Evolutionary conservation across 2,113 vertebrate species (phyloP), one percentile per base, ranked within the genome.

Genomic region (Panthera leo): DNA sequence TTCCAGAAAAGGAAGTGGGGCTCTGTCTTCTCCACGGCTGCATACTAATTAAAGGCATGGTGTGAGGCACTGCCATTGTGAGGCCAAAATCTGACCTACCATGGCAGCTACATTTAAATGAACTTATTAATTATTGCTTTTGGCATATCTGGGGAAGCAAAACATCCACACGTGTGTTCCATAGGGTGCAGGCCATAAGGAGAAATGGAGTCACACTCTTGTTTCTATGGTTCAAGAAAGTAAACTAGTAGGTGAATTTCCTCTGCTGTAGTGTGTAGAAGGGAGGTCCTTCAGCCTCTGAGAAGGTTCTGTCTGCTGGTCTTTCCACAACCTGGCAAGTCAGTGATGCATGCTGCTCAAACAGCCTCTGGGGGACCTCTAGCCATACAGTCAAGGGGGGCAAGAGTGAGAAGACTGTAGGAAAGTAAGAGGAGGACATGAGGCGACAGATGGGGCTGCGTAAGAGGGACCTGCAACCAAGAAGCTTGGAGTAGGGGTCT

Each of bases 1-100:
- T 95, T 93, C 65, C 95, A 93, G 92, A 80, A 95, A 97, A 94
- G 94, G 91, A 92, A 92, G 93, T 55, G 18, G 84, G 71, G 42
- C 70, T 91, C 75, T 73, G 71, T 91, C 79, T 95, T 58, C 84
- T 39, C 70, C 3, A 1, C 2, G 90, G 75, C 84, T 90, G 61
- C n/a, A 51, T 89, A 48, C 92, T 96, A 95, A 96, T 94, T 53
- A 94, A 78, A 97, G 90, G 89, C 1, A 8, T 19, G 51, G 75
- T 42, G 12, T 73, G 78, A 89, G 82, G 71, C 31, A 11, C 75
- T 29, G 79, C 36, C 70, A 39, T 5, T 5, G 12, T 3, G 21
- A 92, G 36, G 73, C 70, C 76, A 71, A 93, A 89, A 84, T 92
- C 84, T 55, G 95, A 92, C 73, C 84, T 73, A 65, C 48, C 0